Evolutionary conservation across 2,888 invertebrate genomes (phyloP).

Genomic region (Drosophila nigricruria): DNA sequence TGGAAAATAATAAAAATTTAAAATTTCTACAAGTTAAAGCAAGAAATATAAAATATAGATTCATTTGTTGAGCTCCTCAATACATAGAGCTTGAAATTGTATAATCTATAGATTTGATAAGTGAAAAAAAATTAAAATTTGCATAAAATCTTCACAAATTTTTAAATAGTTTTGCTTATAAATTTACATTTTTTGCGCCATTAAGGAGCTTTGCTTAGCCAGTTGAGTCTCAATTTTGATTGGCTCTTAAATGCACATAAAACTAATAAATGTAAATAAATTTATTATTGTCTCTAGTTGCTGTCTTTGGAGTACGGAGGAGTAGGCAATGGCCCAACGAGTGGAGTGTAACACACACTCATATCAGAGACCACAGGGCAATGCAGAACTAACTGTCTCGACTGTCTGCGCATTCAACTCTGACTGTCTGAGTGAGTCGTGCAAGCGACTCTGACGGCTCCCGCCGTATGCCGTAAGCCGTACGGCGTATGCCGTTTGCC

Average conservation of each 20-base stretch:
- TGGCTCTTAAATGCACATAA: not conserved
- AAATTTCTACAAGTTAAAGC: too few relatives aligned
- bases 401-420: constrained; percentile 53
- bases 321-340: constrained; percentile 1
- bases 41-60: too few relatives aligned
- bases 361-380: constrained; percentile 14
- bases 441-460: constrained; percentile 51
- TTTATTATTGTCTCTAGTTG: not conserved
- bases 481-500: constrained; percentile 30
- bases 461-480: constrained; percentile 35
- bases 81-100: too few relatives aligned
- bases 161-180: too few relatives aligned
- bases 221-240: not conserved
- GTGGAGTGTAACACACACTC: not conserved
- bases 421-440: constrained; percentile 52
- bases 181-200: too few relatives aligned
- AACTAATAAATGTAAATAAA: constrained; percentile 3
- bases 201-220: too few relatives aligned
- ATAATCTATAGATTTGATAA: too few relatives aligned
- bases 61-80: too few relatives aligned
- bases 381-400: constrained; percentile 26
- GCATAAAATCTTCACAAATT: too few relatives aligned
- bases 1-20: too few relatives aligned
- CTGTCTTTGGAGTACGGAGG: not conserved
- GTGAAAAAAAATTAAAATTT: too few relatives aligned